These are phyloP conservation scores for Hemicordylus capensis DNA, from an alignment of 2,113 vertebrate genomes.

Conservation along the genomic window DNA sequence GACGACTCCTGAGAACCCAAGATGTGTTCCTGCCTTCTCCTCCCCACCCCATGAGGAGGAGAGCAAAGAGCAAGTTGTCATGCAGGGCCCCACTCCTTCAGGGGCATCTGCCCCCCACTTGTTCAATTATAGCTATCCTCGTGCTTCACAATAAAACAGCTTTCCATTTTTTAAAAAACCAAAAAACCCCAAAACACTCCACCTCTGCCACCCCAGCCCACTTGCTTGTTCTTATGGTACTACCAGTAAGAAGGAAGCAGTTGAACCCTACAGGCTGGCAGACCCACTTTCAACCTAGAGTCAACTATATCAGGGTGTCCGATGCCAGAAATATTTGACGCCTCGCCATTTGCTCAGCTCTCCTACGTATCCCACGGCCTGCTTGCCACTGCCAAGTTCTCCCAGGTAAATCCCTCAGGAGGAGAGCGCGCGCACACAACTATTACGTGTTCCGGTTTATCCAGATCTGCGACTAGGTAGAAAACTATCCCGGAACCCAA, in stretches of 20 bases:
- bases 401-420: neutral
- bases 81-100: too few species aligned
- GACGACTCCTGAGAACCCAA: too few species aligned
- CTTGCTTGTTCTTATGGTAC: neutral
- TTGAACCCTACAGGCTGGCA: neutral
- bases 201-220: too few species aligned
- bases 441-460: constrained; percentile 20
- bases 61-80: too few species aligned
- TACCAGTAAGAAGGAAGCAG: neutral
- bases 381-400: neutral
- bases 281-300: neutral
- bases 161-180: too few species aligned
- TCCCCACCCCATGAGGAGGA: too few species aligned
- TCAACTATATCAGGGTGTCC: neutral
- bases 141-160: too few species aligned
- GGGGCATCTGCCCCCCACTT: too few species aligned
- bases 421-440: neutral
- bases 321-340: neutral
- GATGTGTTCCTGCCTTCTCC: too few species aligned
- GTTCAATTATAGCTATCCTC: too few species aligned
- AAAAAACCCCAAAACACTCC: too few species aligned
- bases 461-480: constrained; percentile 15
- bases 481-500: neutral
- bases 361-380: neutral
- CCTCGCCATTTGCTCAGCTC: neutral